Evolutionary conservation across 1,140 invertebrate species (phyloP).

Genomic region (Tenebrio molitor): DNA sequence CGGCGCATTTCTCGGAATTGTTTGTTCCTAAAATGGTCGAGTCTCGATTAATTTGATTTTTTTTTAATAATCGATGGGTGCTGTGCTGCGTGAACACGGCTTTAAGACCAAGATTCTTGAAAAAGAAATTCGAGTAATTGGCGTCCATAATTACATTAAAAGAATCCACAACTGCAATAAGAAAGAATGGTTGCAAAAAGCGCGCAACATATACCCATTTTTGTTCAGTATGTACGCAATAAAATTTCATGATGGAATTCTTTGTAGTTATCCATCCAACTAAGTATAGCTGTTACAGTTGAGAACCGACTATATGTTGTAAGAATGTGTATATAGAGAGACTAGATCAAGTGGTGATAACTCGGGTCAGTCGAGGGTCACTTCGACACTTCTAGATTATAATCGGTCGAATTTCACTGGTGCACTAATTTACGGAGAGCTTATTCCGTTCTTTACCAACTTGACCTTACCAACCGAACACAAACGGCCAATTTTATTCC

Average conservation of each 20-base stretch:
- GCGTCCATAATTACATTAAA: conserved; percentile 53
- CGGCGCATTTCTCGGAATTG: not conserved
- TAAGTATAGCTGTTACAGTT: conserved; percentile 51
- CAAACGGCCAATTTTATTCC: conserved; percentile 14
- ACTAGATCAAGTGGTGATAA: conserved; percentile 47
- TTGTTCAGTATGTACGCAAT: conserved; percentile 52
- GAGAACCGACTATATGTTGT: conserved; percentile 49
- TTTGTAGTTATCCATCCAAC: conserved; percentile 50
- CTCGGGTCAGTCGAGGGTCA: conserved; percentile 47
- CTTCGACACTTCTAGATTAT: conserved; percentile 48
- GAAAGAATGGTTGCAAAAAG: conserved; percentile 52
- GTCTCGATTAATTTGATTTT: not conserved
- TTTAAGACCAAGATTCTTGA: conserved; percentile 33
- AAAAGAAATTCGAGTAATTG: conserved; percentile 53
- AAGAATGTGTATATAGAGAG: conserved; percentile 48
- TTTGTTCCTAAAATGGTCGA: not conserved
- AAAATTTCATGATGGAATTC: conserved; percentile 57
- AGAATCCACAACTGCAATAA: conserved; percentile 53
- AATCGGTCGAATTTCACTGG: conserved; percentile 46
- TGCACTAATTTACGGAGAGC: conserved; percentile 26
- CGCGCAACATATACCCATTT: conserved; percentile 49
- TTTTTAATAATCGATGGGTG: conserved; percentile 14
- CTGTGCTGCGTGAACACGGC: conserved; percentile 1
- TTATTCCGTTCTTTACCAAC: not conserved
- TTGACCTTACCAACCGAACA: not conserved